A percentile compares a stretch with the other conserved stretches of the same genome.
Conservation (phyloP, 2,888 invertebrate species). For the Phragmatobia fuliginosa region DNA sequence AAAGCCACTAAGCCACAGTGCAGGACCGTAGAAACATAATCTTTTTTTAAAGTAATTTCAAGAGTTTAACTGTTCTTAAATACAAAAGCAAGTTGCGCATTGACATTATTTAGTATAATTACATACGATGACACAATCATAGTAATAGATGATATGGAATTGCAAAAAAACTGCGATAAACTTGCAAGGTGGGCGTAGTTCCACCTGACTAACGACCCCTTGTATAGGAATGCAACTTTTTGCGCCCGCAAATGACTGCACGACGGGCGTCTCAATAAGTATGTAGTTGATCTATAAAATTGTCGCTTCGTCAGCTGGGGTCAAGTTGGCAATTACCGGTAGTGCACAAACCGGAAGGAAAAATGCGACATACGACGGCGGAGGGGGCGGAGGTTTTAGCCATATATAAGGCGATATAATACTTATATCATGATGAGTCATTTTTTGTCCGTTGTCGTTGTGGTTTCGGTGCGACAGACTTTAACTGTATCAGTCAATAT, state of each 20-base stretch:
- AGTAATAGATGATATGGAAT: conserved; percentile 26
- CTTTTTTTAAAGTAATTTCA: not conserved
- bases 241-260: conserved; percentile 35
- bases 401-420: conserved; percentile 20
- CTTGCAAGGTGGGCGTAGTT: conserved; percentile 41
- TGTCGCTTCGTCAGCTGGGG: conserved; percentile 29
- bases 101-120: conserved; percentile 17
- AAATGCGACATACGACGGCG: conserved; percentile 21
- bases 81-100: not conserved
- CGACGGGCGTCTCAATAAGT: conserved; percentile 17
- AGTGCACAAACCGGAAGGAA: conserved; percentile 48
- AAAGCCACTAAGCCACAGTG: not conserved
- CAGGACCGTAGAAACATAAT: no score
- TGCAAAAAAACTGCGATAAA: conserved; percentile 34
- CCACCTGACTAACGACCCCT: conserved; percentile 49
- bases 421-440: conserved; percentile 25
- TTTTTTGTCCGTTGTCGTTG: conserved; percentile 37
- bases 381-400: conserved; percentile 15
- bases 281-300: conserved; percentile 36
- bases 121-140: conserved; percentile 36
- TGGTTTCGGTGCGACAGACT: conserved; percentile 31
- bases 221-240: conserved; percentile 41
- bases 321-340: conserved; percentile 45
- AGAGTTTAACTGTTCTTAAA: not conserved
- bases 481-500: conserved; percentile 17